phyloP scores from a whole-genome alignment of 2,888 invertebrate genomes.

The Drosophila koepferae region DNA sequence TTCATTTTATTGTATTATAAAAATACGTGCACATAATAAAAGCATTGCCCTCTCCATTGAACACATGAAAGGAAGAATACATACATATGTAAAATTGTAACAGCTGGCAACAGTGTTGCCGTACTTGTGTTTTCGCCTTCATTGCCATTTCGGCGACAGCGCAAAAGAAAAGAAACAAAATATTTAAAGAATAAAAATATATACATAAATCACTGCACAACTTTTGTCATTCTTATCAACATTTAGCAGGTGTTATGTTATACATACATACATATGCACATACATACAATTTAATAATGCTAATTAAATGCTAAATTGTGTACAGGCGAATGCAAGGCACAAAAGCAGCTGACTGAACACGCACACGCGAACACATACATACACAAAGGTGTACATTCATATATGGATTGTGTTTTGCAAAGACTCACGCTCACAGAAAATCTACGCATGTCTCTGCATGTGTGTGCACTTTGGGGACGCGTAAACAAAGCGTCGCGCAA shows the following conservation, averaged over 20 bases:
- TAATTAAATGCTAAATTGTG: conserved; percentile 56
- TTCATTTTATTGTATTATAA: not conserved
- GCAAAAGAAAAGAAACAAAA: conserved; percentile 4
- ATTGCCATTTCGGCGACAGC: conserved; percentile 8
- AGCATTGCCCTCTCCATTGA: conserved; percentile 33
- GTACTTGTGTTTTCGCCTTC: conserved; percentile 21
- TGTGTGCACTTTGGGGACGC: conserved; percentile 43
- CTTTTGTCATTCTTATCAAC: conserved; percentile 49
- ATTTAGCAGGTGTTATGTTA: conserved; percentile 32
- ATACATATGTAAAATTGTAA: conserved; percentile 16
- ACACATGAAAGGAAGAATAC: not conserved
- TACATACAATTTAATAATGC: conserved; percentile 20
- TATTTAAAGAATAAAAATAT: conserved; percentile 13
- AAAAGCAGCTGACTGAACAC: conserved; percentile 43
- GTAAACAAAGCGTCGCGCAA: conserved; percentile 53
- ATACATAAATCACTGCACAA: conserved; percentile 7
- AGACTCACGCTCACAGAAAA: not conserved
- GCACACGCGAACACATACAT: not conserved
- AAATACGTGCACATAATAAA: conserved; percentile 6
- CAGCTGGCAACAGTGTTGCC: conserved; percentile 41
- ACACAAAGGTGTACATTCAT: not conserved
- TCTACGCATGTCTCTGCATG: conserved; percentile 6
- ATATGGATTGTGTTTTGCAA: conserved; percentile 4
- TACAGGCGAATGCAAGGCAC: conserved; percentile 16
- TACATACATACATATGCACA: not conserved